Evolutionary conservation across 2,797 vertebrate species (phyloP).

Genomic region (Gymnoscopelus braueri): DNA sequence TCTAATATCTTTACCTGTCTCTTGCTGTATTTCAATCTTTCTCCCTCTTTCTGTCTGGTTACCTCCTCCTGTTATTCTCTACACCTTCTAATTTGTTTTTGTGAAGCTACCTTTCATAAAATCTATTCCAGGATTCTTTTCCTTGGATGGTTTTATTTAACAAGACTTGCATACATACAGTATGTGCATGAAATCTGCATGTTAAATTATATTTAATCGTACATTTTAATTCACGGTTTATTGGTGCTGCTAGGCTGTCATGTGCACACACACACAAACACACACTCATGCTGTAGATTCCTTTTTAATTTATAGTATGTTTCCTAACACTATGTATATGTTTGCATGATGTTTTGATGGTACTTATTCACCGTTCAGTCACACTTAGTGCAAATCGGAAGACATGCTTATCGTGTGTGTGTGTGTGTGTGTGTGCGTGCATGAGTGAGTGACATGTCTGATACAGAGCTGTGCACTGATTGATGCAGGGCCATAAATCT

Average conservation of each 20-base stretch:
- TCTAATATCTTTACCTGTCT: neutral
- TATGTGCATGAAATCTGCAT: neutral
- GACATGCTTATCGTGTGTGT: slow-evolving; percentile 12
- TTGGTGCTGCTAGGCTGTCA: neutral
- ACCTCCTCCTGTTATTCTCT: slow-evolving; percentile 15
- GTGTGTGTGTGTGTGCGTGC: too few species aligned
- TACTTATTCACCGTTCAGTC: neutral
- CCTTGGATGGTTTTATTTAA: slow-evolving; percentile 1
- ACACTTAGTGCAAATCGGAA: neutral
- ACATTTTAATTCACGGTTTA: neutral
- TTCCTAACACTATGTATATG: neutral
- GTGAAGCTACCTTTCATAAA: neutral
- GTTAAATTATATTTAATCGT: too few species aligned
- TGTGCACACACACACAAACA: too few species aligned
- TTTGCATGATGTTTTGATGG: slow-evolving; percentile 3
- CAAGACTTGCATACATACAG: neutral
- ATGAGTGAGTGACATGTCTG: neutral
- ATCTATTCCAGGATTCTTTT: neutral
- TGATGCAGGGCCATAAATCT: slow-evolving; percentile 47
- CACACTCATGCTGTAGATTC: neutral
- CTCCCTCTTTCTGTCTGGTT: slow-evolving; percentile 12
- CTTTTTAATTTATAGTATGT: neutral
- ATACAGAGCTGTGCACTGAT: slow-evolving; percentile 22
- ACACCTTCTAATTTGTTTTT: slow-evolving; percentile 7
- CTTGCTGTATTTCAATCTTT: slow-evolving; percentile 12